A percentile compares a stretch with the other conserved stretches of the same genome.
These are phyloP conservation scores for Antrozous pallidus DNA, from an alignment of 2,797 vertebrate genomes.

Conservation along the genomic window DNA sequence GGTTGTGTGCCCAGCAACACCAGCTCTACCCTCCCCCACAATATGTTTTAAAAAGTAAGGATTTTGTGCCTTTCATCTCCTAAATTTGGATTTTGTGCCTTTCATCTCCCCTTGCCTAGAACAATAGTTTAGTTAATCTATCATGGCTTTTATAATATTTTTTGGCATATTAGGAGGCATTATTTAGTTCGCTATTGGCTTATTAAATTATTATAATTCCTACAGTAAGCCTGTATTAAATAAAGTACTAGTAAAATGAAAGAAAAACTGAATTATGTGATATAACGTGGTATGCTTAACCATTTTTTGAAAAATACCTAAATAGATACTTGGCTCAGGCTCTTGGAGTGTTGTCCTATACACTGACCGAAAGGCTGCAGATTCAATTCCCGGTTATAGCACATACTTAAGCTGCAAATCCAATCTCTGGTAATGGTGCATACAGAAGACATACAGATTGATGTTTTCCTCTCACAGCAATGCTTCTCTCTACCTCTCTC, in stretches of 20 bases:
- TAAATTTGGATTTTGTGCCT: not conserved
- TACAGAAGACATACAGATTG: not conserved
- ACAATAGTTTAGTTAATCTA: not conserved
- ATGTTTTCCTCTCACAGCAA: not conserved
- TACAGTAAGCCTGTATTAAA: not conserved
- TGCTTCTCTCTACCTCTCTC: too few relatives aligned
- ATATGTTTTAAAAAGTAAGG: not conserved
- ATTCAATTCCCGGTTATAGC: not conserved
- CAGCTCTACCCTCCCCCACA: not conserved
- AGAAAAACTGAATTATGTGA: not conserved
- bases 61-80: too few relatives aligned
- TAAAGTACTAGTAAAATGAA: not conserved
- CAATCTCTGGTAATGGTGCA: not conserved
- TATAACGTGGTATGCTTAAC: not conserved
- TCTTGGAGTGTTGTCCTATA: not conserved
- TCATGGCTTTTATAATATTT: not conserved
- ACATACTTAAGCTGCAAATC: not conserved
- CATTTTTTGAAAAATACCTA: not conserved
- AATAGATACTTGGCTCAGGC: not conserved
- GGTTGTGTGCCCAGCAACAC: not conserved
- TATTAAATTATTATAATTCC: not conserved
- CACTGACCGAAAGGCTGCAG: not conserved
- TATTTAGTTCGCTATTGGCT: not conserved
- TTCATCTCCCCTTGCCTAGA: not conserved
- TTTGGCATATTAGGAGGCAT: not conserved